Base-by-base conservation (phyloP, 1,140 invertebrate species). In the Zaprionus ornatus region DNA sequence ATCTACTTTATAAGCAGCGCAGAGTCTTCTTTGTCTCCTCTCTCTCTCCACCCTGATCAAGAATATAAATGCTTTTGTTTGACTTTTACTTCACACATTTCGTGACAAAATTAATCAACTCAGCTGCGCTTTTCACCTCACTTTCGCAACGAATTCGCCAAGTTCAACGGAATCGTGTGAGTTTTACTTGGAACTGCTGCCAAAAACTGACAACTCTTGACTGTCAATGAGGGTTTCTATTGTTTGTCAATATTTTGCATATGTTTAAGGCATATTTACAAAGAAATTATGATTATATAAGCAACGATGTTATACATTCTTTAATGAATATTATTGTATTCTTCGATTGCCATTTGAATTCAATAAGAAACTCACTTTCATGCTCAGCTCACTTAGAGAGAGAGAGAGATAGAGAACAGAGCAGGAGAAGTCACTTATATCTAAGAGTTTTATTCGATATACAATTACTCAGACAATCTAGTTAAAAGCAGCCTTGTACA, bases 31-130 rank as follows among this genome's bases (percentile, higher is more conserved):
- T 4, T 50, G 1, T 50, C 10, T 23, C 12, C n/a, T 9, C 9
- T 21, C 40, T 23, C 19, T 50, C 4, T 19, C 2, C 45, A 6
- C 45, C 29, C 27, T 4, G 45, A 35, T 64, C 48, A 37, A 64
- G 61, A 64, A 64, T 64, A 37, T 54, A 17, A 64, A 54, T 64
- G 29, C 17, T 15, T 52, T 35, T 35, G 17, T 13, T 29, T 54
- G 12, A 17, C 61, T 64, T 64, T 64, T 64, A 64, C 61, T 50
- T 50, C 21, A 35, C 27, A 35, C 60, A 63, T 2, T 64, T 64
- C 61, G 61, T 64, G 61, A 64, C 48, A 17, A 54, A 54, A 37
- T 64, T 64, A 52, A 64, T 32, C 21, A 15, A 23, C n/a, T 10
- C 1, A 21, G n/a, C 48, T 21, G 19, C 61, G 29, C 13, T 54